Evolutionary conservation across 2,113 vertebrate genomes (phyloP).

Genomic region (Puma concolor): DNA sequence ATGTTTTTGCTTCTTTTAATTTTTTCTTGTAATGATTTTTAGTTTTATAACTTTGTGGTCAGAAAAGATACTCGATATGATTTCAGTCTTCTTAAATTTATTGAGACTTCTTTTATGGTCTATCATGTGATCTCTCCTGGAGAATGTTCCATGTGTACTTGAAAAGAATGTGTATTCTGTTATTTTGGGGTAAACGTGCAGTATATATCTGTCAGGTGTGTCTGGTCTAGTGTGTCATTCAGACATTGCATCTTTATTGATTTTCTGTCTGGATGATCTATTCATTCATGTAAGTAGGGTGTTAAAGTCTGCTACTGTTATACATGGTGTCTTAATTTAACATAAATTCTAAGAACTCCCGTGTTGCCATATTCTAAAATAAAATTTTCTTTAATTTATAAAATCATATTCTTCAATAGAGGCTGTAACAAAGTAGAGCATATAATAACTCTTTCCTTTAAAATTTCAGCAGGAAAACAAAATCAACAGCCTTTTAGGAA

Average conservation of each 20-base stretch:
- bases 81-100: not conserved
- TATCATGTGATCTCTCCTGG: not conserved
- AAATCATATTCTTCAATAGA: not conserved
- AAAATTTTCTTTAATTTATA: constrained; percentile 24
- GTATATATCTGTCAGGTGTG: not conserved
- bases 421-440: not conserved
- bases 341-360: not conserved
- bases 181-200: not conserved
- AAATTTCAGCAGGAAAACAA: not conserved
- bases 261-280: not conserved
- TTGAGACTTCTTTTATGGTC: not conserved
- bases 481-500: not conserved
- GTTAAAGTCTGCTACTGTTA: not conserved
- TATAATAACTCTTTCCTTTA: not conserved
- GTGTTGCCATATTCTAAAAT: not conserved
- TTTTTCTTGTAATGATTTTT: not conserved
- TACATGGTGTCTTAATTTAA: not conserved
- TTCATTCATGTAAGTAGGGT: not conserved
- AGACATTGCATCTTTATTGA: not conserved
- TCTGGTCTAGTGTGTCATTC: not conserved
- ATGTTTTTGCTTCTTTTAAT: not conserved
- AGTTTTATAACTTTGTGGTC: not conserved
- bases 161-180: not conserved
- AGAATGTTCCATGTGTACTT: not conserved
- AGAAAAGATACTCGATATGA: not conserved